Conservation (phyloP, 2,113 vertebrate genomes). For the Oreamnos americanus region DNA sequence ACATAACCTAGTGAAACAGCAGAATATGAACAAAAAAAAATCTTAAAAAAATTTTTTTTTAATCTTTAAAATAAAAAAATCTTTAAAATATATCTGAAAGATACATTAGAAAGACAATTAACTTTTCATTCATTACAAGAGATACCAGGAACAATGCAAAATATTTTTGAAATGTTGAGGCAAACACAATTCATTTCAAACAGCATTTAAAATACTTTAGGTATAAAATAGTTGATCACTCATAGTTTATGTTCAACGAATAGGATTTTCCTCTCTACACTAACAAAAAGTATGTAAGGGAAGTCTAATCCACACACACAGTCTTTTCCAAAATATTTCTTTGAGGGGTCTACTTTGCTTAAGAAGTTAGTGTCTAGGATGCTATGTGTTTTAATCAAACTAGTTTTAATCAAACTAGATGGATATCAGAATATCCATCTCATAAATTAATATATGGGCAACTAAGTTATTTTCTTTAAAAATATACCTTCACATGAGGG, state of each 20-base stretch:
- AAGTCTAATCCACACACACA: not conserved
- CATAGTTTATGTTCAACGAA: not conserved
- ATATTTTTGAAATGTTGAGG: not conserved
- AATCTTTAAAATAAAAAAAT: not conserved
- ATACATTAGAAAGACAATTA: not conserved
- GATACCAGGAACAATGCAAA: not conserved
- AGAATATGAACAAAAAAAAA: not conserved
- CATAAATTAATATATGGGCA: not conserved
- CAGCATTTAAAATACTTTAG: not conserved
- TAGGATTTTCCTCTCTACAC: not conserved
- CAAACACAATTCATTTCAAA: not conserved
- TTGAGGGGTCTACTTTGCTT: not conserved
- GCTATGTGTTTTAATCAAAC: not conserved
- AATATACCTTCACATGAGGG: not conserved
- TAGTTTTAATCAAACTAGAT: not conserved
- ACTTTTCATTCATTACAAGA: not conserved
- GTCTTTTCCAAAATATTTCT: conserved; percentile 8
- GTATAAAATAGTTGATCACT: not conserved
- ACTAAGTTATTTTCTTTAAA: conserved; percentile 10
- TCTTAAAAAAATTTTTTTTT: too few relatives aligned
- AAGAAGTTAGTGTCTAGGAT: not conserved
- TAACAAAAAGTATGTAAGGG: not conserved
- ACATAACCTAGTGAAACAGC: not conserved
- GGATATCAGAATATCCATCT: not conserved
- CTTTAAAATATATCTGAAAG: not conserved